Evolutionary conservation across 2,797 vertebrate species (phyloP).

Genomic region (Streptopelia turtur): DNA sequence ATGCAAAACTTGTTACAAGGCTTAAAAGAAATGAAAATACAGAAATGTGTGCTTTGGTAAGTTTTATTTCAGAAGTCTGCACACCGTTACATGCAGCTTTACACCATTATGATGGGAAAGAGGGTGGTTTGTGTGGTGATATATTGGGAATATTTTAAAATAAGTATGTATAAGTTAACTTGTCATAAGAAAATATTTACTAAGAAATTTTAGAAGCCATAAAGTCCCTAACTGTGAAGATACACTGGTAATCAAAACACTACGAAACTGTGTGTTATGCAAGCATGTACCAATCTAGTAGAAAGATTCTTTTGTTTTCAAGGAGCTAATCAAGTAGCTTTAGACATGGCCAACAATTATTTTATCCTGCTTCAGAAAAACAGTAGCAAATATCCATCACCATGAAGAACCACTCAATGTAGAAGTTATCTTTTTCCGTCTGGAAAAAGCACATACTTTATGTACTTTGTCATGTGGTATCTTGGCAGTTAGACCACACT

Average conservation of each 20-base stretch:
- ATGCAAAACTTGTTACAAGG: background rate
- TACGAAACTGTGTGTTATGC: background rate
- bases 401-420: conserved; percentile 40
- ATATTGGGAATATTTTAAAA: background rate
- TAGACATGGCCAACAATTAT: background rate
- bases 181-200: background rate
- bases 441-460: conserved; percentile 11
- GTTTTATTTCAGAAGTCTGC: background rate
- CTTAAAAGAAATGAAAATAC: background rate
- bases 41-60: background rate
- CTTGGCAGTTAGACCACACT: conserved; percentile 59
- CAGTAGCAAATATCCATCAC: conserved; percentile 49
- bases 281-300: background rate
- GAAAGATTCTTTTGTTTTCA: conserved; percentile 1
- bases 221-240: background rate
- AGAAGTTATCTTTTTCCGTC: conserved; percentile 21
- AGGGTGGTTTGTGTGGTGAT: background rate
- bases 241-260: background rate
- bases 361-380: conserved; percentile 2
- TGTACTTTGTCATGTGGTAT: conserved; percentile 54
- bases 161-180: background rate
- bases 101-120: background rate
- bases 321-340: conserved; percentile 3
- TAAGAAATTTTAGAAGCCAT: background rate
- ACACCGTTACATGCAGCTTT: background rate